Percentiles rank a stretch among this genome's conserved stretches.
Conservation (phyloP, 2,888 invertebrate species). For the Rhingia campestris region DNA sequence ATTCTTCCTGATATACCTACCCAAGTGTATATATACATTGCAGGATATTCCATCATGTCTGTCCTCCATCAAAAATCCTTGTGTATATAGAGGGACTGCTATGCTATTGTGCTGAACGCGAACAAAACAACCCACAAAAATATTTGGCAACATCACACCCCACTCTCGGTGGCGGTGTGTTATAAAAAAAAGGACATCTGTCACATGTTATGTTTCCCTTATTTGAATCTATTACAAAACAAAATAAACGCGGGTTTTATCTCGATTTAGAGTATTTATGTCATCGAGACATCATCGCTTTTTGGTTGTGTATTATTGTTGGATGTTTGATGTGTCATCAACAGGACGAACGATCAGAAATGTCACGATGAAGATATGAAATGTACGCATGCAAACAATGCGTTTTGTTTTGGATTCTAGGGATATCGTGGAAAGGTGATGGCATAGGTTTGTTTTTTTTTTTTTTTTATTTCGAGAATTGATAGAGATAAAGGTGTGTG, state of each 20-base stretch:
- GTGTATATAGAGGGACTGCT: constrained; percentile 4
- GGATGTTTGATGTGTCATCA: constrained; percentile 16
- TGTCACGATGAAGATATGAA: constrained; percentile 11
- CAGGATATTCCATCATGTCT: constrained; percentile 4
- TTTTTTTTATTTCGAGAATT: no score
- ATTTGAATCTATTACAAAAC: constrained; percentile 8
- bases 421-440: constrained; percentile 13
- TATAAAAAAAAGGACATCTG: constrained; percentile 36
- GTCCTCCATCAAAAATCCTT: constrained; percentile 13
- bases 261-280: constrained; percentile 35
- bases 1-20: not conserved
- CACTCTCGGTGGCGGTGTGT: not conserved
- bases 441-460: not conserved
- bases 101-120: constrained; percentile 2
- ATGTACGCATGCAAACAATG: constrained; percentile 20
- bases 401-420: constrained; percentile 2
- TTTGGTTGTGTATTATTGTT: constrained; percentile 27
- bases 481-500: not conserved
- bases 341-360: constrained; percentile 5
- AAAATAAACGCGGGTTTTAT: constrained; percentile 38
- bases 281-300: constrained; percentile 16
- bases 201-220: constrained; percentile 4
- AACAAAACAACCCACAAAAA: constrained; percentile 71
- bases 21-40: not conserved
- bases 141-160: constrained; percentile 68